Evolutionary conservation across 2,888 invertebrate species (phyloP).

Genomic region (Cynaeus angustus): DNA sequence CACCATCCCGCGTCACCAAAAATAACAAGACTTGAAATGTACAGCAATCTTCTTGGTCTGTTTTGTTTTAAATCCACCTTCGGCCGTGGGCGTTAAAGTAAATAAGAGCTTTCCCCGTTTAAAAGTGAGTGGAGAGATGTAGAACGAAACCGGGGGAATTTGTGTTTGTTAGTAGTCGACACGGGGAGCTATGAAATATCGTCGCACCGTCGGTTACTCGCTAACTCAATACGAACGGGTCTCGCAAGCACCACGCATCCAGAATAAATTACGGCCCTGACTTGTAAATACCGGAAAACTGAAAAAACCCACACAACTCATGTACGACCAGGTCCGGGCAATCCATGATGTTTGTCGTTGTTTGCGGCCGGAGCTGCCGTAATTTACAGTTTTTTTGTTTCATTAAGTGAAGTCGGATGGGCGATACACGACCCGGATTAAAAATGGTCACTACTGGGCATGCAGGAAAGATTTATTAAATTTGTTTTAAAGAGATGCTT

Average conservation of each 20-base stretch:
- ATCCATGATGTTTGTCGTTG: slow-evolving; percentile 37
- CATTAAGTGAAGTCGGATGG: slow-evolving; percentile 23
- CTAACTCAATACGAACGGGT: slow-evolving; percentile 63
- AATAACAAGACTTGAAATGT: slow-evolving; percentile 5
- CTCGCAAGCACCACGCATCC: slow-evolving; percentile 59
- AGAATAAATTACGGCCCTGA: slow-evolving; percentile 57
- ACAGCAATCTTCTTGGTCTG: neutral
- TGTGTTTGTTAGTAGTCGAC: slow-evolving; percentile 64
- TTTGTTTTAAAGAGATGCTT: neutral
- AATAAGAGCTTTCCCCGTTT: slow-evolving; percentile 50
- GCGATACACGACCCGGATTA: slow-evolving; percentile 17
- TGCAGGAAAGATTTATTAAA: neutral
- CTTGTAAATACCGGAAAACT: slow-evolving; percentile 55
- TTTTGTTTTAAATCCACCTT: slow-evolving; percentile 22
- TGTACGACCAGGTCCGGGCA: slow-evolving; percentile 17
- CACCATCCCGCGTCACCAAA: neutral
- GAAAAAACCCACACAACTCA: slow-evolving; percentile 48
- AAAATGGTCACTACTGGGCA: slow-evolving; percentile 1
- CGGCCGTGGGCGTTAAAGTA: slow-evolving; percentile 26
- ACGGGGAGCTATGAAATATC: slow-evolving; percentile 63
- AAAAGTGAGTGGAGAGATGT: slow-evolving; percentile 54
- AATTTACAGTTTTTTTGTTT: slow-evolving; percentile 42
- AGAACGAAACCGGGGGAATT: slow-evolving; percentile 56
- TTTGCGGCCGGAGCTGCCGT: slow-evolving; percentile 28
- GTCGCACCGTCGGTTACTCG: slow-evolving; percentile 63